Conservation (phyloP, 2,888 invertebrate species). For the Drosophila antonietae region DNA sequence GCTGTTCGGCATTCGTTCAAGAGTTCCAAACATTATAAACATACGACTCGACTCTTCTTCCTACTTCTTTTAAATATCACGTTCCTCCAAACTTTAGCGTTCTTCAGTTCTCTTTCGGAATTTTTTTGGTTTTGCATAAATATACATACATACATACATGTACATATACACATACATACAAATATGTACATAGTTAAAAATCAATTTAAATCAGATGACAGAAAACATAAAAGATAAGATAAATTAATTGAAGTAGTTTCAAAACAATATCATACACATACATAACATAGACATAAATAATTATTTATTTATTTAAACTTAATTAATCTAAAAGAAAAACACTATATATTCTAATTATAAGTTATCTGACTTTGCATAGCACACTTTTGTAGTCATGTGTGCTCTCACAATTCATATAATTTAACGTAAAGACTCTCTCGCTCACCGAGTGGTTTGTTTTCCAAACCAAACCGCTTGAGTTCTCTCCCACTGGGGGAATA, state of each 20-base stretch:
- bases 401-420: not conserved
- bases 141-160: constrained; percentile 17
- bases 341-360: not conserved
- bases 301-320: not conserved
- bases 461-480: constrained; percentile 18
- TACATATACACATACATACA: no score
- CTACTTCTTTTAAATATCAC: constrained; percentile 21
- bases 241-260: no score
- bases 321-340: not conserved
- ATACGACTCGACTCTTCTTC: constrained; percentile 26
- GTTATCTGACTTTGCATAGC: not conserved
- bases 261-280: no score
- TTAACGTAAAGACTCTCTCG: constrained; percentile 1
- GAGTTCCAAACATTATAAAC: constrained; percentile 16
- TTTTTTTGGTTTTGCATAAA: constrained; percentile 46
- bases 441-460: constrained; percentile 8
- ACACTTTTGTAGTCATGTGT: constrained; percentile 26
- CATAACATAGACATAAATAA: no score
- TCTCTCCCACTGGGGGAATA: constrained; percentile 10
- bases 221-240: not conserved
- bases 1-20: constrained; percentile 11
- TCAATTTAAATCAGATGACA: constrained; percentile 1
- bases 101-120: constrained; percentile 9
- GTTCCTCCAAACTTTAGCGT: constrained; percentile 13
- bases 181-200: not conserved